Base-by-base conservation (phyloP, 2,888 invertebrate species). In the Tetropium fuscum region DNA sequence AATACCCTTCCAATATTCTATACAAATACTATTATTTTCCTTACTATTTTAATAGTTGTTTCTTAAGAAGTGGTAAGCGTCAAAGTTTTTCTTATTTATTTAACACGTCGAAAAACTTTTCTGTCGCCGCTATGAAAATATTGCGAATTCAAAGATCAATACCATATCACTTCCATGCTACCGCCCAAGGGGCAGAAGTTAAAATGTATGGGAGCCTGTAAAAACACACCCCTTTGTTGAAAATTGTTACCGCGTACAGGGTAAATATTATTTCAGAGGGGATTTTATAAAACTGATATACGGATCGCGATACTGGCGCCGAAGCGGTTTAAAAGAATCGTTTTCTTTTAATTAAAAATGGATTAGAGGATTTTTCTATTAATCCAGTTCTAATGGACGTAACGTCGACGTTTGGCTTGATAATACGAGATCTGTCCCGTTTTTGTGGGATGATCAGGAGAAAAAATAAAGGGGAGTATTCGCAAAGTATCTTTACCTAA, bases 221-320 rank as follows among this genome's bases (percentile, higher is more conserved):
- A 79, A 78, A 79, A 79, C 78, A 78, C 66, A 69, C 66, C 70
- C 74, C 74, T 74, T 80, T 80, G 78, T 80, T 69, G 64, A 57
- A 64, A 79, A 76, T 78, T 78, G 79, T 78, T 80, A 79, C 73
- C 72, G 75, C 78, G 75, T 76, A 71, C 68, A 54, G 64, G 58
- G 67, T 69, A 78, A 78, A 79, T 79, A 77, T 79, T 79, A 76
- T 79, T 77, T 68, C 73, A 77, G 74, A 72, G 77, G 77, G 77
- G 69, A 68, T 70, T 73, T 73, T 74, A 72, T 66, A 27, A 22
- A 34, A 41, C 27, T 19, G 43, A 48, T 43, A 36, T 48, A 20
- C 63, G 49, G 45, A 36, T 16, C 20, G 47, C 55, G 55, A 22
- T 25, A 16, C 44, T 25, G 16, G 27, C n/a, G 25, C 27, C 8